These are phyloP conservation scores for Amphiprion percula DNA, from an alignment of 2,113 vertebrate genomes.

Conservation along the genomic window DNA sequence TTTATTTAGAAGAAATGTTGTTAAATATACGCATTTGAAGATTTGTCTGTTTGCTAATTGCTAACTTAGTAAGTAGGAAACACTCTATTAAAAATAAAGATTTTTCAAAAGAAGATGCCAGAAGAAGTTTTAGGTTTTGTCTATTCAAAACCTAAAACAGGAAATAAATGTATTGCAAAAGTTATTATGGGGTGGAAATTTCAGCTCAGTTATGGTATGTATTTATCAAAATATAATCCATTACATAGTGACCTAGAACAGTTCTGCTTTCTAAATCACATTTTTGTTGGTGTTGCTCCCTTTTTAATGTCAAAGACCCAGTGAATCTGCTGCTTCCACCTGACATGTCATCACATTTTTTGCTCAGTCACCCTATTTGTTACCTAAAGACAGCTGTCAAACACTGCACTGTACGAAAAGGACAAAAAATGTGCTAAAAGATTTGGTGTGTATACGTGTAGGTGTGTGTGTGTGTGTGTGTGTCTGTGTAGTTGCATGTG, in stretches of 20 bases:
- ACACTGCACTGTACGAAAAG: conserved; percentile 31
- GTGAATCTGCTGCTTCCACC: conserved; percentile 25
- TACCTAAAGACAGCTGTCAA: conserved; percentile 22
- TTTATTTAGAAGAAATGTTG: not conserved
- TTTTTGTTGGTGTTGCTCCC: not conserved
- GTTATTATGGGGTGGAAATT: not conserved
- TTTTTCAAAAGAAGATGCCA: conserved; percentile 8
- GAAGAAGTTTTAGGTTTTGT: not conserved
- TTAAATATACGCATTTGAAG: not conserved
- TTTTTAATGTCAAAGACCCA: conserved; percentile 9
- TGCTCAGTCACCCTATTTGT: conserved; percentile 7
- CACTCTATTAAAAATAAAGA: not conserved
- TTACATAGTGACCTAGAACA: not conserved
- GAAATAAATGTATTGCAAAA: not conserved
- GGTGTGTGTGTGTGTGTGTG: conserved; percentile 9
- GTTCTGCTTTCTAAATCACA: conserved; percentile 2
- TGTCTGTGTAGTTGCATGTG: conserved; percentile 35
- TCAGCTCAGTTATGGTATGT: not conserved
- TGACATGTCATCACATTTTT: conserved; percentile 23
- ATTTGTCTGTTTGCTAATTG: not conserved
- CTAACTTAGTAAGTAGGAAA: not conserved
- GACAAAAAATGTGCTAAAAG: conserved; percentile 22
- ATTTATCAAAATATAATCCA: not conserved
- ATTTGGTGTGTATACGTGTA: not conserved
- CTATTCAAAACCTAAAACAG: not conserved